Base-by-base conservation (phyloP, 2,888 invertebrate species). In the Rhopalosiphum nymphaeae region DNA sequence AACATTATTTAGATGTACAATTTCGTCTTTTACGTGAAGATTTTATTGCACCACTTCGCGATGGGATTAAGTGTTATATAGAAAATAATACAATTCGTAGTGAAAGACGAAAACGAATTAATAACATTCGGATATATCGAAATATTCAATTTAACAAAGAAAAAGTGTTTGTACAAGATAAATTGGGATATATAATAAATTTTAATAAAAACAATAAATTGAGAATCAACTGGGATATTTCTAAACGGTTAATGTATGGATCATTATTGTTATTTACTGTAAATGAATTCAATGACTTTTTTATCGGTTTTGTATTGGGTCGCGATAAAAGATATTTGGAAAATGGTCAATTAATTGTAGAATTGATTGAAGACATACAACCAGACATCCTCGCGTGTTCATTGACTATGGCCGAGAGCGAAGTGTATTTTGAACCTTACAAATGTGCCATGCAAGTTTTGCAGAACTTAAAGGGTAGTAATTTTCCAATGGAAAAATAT, bases 361-460 rank as follows among this genome's bases (percentile, higher is more conserved):
- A 84, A 36, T 84, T 94, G 36, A 29, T 92, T 11, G 57, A 49
- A 21, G 53, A 94, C 25, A 36, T 36, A 29, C 84, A 56, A 36
- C 78, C 89, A 78, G 2, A 21, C 3, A 26, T 88, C 0, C 91
- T 90, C 21, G 46, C 61, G 0, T 26, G 53, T n/a, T n/a, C 56
- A 3, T 88, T 94, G 16, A 84, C 91, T 0, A 94, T 95, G 94
- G 93, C 88, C 2, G 98, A 98, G 95, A 97, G 98, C 91, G 97
- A 97, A 92, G 97, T 97, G 0, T 98, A 97, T 96, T 98, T 98
- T 95, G 98, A 98, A 95, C 98, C 98, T 0, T 98, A 98, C 95
- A 96, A 97, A 95, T 97, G 97, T 95, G 97, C 98, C 0, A 96
- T 98, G 93, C 96, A 96, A 95, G 97, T 97, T 29, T 95, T 98